These are phyloP conservation scores for Philypnodon macrostomus DNA, from an alignment of 2,797 vertebrate species.

Conservation along the genomic window DNA sequence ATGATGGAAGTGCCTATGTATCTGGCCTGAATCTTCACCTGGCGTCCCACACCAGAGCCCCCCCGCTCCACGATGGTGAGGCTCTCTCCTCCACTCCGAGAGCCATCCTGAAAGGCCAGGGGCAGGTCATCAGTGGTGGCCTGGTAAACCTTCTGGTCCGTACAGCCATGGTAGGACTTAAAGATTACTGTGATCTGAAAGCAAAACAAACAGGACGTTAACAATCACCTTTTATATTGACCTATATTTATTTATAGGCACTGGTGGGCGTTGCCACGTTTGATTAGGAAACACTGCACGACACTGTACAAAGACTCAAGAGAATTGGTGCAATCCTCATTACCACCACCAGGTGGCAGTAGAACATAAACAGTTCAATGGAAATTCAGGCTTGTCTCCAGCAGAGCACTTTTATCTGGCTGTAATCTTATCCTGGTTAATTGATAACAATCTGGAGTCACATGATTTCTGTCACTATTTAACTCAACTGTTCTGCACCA, in stretches of 20 bases:
- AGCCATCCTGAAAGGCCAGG: conserved; percentile 80
- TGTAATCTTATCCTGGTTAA: conserved; percentile 15
- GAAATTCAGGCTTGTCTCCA: not conserved
- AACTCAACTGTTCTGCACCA: conserved; percentile 7
- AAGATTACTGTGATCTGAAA: conserved; percentile 85
- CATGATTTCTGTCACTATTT: conserved; percentile 1
- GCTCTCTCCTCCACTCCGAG: conserved; percentile 74
- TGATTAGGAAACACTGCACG: no score
- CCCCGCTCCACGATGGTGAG: conserved; percentile 74
- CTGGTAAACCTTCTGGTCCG: conserved; percentile 85
- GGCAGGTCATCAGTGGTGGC: conserved; percentile 82
- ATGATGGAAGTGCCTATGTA: conserved; percentile 82
- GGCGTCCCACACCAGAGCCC: conserved; percentile 64
- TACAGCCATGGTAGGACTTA: conserved; percentile 81
- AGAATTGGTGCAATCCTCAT: conserved; percentile 20
- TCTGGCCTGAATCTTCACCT: conserved; percentile 81
- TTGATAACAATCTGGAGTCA: conserved; percentile 4
- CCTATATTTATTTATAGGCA: no score
- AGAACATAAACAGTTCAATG: conserved; percentile 40
- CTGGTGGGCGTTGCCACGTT: no score
- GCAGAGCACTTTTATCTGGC: conserved; percentile 3
- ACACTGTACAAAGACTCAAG: not conserved
- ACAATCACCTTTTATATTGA: not conserved
- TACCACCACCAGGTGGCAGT: conserved; percentile 70
- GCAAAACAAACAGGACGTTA: not conserved